Base-by-base conservation (phyloP, 2,113 vertebrate species). In the Lepisosteus oculatus region DNA sequence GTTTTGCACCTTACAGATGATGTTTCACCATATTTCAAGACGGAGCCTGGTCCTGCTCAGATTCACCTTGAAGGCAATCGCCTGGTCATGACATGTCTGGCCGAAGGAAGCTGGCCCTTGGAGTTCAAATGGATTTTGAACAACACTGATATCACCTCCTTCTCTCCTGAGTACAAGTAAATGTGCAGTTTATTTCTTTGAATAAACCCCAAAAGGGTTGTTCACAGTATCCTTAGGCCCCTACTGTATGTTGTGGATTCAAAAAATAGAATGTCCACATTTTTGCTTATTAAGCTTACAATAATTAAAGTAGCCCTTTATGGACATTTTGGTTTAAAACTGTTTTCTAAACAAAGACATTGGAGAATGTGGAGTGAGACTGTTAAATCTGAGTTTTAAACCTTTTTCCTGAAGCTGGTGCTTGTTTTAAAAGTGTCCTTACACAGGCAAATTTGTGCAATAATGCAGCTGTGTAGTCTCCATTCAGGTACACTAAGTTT, bases 71-170 rank as follows among this genome's bases (percentile, higher is more conserved):
- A 99, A 78, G 95, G 96, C 66, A 99, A 99, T 79, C 88, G 95
- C 2, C 92, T 99, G 0, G 93, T 98, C 0, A 89, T 99, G 71
- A 99, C 94, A 12, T 99, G 97, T 85, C 91, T 97, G 71, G 97
- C 94, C 0, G 96, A 96, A 84, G 97, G 97, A 76, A 98, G 96
- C 85, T 99, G 96, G 96, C 97, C 97, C 17, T 80, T 99, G 85
- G 94, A 99, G 86, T 98, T 96, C 81, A 93, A 93, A 82, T 99
- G 97, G 97, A 87, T 89, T 2, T 89, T 70, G 65, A 92, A 97
- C 8, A 89, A 82, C 87, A 92, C 75, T 1, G 94, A 95, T 86
- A 89, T 95, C 70, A 94, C 94, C 2, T 43, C 90, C 84, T 99
- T 94, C 88, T 93, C 92, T 68, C 91, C 85, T 44, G 90, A 95